A percentile compares a stretch with the other conserved stretches of the same genome.
phyloP scores from a whole-genome alignment of 1,140 invertebrate species.

The Drosophila kohkoa region DNA sequence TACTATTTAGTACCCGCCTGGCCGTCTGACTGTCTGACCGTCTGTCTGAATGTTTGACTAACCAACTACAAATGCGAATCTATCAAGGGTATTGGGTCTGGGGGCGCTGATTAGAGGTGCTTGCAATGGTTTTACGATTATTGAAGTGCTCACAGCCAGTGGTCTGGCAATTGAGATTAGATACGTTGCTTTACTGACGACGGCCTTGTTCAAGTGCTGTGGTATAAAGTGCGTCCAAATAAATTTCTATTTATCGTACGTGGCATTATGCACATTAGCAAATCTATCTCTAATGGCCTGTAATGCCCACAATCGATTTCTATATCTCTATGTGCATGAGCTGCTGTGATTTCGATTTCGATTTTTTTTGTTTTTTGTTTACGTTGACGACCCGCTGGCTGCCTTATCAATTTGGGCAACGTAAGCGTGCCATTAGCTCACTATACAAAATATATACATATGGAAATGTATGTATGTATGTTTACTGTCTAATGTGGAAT shows the following conservation, averaged over 20 bases:
- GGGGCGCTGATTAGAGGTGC: conserved; percentile 28
- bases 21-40: background rate
- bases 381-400: conserved; percentile 5
- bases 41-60: conserved; percentile 8
- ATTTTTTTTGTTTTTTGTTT: conserved; percentile 9
- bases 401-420: conserved; percentile 56
- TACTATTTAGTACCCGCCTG: conserved; percentile 1
- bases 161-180: conserved; percentile 64
- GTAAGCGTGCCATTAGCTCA: conserved; percentile 56
- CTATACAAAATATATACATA: conserved; percentile 1
- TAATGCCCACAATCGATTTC: background rate
- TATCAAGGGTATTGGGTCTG: conserved; percentile 57
- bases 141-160: conserved; percentile 50
- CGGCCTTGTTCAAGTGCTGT: conserved; percentile 55
- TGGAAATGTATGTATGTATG: background rate
- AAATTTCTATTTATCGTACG: conserved; percentile 44
- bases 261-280: conserved; percentile 19
- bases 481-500: conserved; percentile 41
- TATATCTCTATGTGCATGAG: background rate
- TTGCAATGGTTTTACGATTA: conserved; percentile 21
- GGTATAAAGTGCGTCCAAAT: conserved; percentile 45
- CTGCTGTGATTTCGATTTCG: conserved; percentile 21
- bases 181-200: conserved; percentile 32
- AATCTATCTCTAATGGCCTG: conserved; percentile 21
- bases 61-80: background rate